Base-by-base conservation (phyloP, 2,888 invertebrate genomes). In the Girardia tigrina region DNA sequence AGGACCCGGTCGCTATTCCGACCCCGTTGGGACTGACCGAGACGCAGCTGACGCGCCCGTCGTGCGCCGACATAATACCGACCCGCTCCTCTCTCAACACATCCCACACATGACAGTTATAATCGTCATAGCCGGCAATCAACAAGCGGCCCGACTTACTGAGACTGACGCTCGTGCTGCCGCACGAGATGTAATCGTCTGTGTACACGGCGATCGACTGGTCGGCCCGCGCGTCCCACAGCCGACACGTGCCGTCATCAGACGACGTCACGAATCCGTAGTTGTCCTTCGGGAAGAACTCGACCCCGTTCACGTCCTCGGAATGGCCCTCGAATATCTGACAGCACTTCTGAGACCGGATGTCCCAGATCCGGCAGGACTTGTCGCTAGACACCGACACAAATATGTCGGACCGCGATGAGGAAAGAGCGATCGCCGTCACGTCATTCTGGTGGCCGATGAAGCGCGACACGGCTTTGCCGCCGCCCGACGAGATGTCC, bases 91-190 rank as follows among this genome's bases (percentile, higher is more conserved):
- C 76, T 12, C 73, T 36, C 14, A 76, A 69, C 75, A 76, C 27
- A 29, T 76, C 76, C 76, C 76, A 76, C 8, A 76, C 76, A 29
- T 76, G 76, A 29, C 75, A 75, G 29, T 75, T 75, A 27, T 75
- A 75, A 28, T 75, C 75, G 42, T 75, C 75, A 42, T 75, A 75
- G 27, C 75, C 75, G 16, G 75, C 75, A 42, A 75, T 75, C 8
- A 75, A 28, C 20, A 75, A 26, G 1, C 75, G 73, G 2, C 75
- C 75, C 6, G 72, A 73, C 8, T 71, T 28, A 26, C 71, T 72
- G 74, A 75, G 16, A n/a, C 71, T 71, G 6, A 75, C 75, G 42
- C 75, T 74, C 1, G 75, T 75, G 27, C 75, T 72, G 75, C 75
- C 75, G 29, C 75, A 75, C 6, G 28, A 20, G 75, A 75, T 36